Evolutionary conservation across 2,113 vertebrate species (phyloP), one percentile per base, ranked within the genome.

Genomic region (Archilochus colubris): DNA sequence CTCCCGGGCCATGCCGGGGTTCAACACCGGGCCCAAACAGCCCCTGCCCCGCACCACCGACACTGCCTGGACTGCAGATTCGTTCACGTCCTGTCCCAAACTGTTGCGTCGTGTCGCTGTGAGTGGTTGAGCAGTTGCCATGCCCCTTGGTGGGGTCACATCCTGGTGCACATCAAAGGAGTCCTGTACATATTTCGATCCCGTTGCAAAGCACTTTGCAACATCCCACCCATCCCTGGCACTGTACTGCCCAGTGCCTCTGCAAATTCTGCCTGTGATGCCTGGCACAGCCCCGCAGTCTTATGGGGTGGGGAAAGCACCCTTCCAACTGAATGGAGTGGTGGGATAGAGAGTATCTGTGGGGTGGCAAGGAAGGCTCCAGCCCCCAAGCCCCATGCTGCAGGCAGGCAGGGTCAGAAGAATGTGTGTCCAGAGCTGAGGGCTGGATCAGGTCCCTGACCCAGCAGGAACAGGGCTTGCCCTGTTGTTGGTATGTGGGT

Each of bases 71-170:
- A 72, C 86, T 12, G 16, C 96, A 94, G 89, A 88, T 89, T 28
- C 48, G 4, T 91, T 88, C 89, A 85, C 30, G 30, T 95, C 86
- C 94, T 77, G 86, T 62, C 93, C 79, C 81, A 93, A 78, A 89
- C 89, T 80, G 67, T 95, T 2, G 51, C 92, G 72, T 93, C 25
- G 40, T 93, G 95, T 96, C 31, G 12, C 97, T 95, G 91, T 95
- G 88, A 96, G 94, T 92, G 94, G 88, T 94, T 93, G 85, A 96
- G 82, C 95, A 70, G 86, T 92, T 96, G 96, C 91, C 88, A 48
- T 90, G 76, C 72, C 89, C 72, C 86, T 66, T 6, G 0, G 59
- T 17, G 68, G 92, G 78, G 87, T 82, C 53, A 4, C 78, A 64
- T 68, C 81, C 67, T 7, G n/a, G 91, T 96, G 91, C 95, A 83